Conservation (phyloP, 2,797 vertebrate genomes). For the Eremophila alpestris region DNA sequence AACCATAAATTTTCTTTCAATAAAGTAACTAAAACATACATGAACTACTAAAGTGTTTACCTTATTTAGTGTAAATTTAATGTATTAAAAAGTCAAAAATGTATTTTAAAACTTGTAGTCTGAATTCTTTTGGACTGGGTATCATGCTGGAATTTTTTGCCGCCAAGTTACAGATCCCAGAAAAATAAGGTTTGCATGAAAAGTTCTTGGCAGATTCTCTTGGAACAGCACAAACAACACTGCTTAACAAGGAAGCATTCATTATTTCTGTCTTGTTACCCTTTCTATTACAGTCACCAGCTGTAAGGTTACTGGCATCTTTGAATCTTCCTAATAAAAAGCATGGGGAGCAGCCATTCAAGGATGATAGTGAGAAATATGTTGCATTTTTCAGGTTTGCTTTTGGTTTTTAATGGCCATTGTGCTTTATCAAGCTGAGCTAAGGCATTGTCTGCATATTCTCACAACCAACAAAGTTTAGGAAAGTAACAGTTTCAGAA, state of each 20-base stretch:
- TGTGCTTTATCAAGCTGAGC: neutral
- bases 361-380: neutral
- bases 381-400: neutral
- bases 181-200: slow-evolving; percentile 50
- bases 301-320: neutral
- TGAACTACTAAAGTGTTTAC: neutral
- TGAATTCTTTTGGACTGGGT: neutral
- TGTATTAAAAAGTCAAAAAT: slow-evolving; percentile 1
- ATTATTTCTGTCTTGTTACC: slow-evolving; percentile 27
- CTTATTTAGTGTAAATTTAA: neutral
- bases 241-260: slow-evolving; percentile 40
- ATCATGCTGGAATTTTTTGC: neutral
- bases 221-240: neutral
- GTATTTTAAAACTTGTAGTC: neutral
- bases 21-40: neutral
- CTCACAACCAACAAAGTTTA: neutral
- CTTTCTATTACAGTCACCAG: neutral
- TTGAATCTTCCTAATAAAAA: neutral
- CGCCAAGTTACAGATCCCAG: slow-evolving; percentile 36
- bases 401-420: neutral
- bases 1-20: neutral
- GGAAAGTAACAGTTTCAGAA: neutral
- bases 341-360: neutral
- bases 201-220: slow-evolving; percentile 42
- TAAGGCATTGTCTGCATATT: neutral